Evolutionary conservation across 2,113 vertebrate genomes (phyloP).

Genomic region (Pan troglodytes): DNA sequence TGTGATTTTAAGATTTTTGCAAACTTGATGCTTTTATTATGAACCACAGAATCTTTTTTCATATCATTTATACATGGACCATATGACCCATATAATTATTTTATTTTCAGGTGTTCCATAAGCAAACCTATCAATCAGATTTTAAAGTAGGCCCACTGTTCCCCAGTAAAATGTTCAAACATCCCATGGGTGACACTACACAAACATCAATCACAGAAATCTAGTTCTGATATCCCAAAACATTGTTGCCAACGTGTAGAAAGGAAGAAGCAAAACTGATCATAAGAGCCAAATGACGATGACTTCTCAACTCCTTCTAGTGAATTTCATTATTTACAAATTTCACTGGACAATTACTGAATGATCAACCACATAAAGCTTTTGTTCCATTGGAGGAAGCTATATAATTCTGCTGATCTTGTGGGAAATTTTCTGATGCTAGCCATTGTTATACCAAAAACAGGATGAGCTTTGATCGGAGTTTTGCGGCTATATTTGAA

Average conservation of each 20-base stretch:
- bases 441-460: neutral
- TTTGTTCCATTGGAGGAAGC: neutral
- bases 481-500: neutral
- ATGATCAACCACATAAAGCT: conserved; percentile 11
- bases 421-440: conserved; percentile 33
- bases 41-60: neutral
- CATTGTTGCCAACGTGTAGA: neutral
- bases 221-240: conserved; percentile 45
- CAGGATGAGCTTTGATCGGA: neutral
- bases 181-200: neutral
- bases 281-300: neutral
- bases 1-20: neutral
- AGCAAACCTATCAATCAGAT: neutral
- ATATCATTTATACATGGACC: neutral
- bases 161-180: neutral
- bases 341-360: neutral
- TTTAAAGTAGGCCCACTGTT: neutral
- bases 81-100: neutral
- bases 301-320: conserved; percentile 36
- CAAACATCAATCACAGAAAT: neutral
- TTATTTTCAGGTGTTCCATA: neutral
- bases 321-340: conserved; percentile 48
- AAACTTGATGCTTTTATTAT: neutral
- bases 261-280: conserved; percentile 30
- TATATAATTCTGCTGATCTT: conserved; percentile 1